Evolutionary conservation across 2,113 vertebrate species (phyloP), one percentile per base, ranked within the genome.

Genomic region (Pedetes capensis): DNA sequence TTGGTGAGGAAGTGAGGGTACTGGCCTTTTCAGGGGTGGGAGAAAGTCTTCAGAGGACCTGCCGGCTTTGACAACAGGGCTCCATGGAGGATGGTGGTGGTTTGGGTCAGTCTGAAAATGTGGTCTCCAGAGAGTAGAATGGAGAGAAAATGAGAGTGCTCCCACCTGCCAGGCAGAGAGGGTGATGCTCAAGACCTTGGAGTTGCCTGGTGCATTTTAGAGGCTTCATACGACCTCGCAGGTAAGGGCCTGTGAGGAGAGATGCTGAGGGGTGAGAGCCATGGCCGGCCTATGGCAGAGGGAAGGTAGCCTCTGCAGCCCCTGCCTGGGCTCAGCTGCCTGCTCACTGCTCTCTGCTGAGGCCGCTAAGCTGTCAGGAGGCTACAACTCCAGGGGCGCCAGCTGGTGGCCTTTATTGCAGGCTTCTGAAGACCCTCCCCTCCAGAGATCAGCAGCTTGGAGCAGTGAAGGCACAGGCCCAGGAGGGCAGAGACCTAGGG

Each of bases 221-320:
- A 39, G 59, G 29, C 49, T 39, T 68, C 42, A 32, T n/a, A 16
- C 29, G 4, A 23, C 27, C 4, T 57, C n/a, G 39, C 20, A 25
- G 42, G 22, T 20, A 37, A 13, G 20, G 5, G n/a, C n/a, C n/a
- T 12, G 3, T 6, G 16, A n/a, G 53, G 11, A n/a, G 18, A 1
- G 39, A 37, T 37, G 5, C 4, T 18, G n/a, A 55, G 42, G 12
- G 49, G 6, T 23, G 51, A 13, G 17, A 66, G 39, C 44, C 16
- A 49, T 4, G 49, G 17, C 63, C 68, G 12, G 47, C 59, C 69
- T n/a, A 32, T 25, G 17, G 42, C n/a, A 20, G n/a, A 25, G 25
- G 25, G 49, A 37, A 42, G 57, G n/a, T 20, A 10, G 34, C 29
- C 64, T 71, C 57, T 51, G 23, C 1, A 34, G 44, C 61, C 25